Evolutionary conservation across 2,888 invertebrate species (phyloP).

Genomic region (Ichneumoninae sp.): DNA sequence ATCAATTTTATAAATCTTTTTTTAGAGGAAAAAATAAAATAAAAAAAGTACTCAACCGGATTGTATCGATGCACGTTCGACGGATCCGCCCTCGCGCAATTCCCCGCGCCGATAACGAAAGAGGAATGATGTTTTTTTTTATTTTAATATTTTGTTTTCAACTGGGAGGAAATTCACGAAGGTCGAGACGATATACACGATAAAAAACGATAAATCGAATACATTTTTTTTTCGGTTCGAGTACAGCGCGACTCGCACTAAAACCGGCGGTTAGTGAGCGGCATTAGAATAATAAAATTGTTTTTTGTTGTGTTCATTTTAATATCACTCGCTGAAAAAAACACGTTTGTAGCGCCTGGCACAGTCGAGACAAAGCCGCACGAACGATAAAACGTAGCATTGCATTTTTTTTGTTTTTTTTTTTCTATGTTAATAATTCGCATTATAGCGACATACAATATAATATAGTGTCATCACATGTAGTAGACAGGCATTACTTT

Average conservation of each 20-base stretch:
- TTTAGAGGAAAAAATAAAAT: not conserved
- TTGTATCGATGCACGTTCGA: slow-evolving; percentile 18
- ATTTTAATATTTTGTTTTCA: not conserved
- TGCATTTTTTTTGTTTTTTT: slow-evolving; percentile 1
- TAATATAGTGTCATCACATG: slow-evolving; percentile 13
- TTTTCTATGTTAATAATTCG: slow-evolving; percentile 14
- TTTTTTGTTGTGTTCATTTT: slow-evolving; percentile 29
- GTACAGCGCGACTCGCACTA: slow-evolving; percentile 26
- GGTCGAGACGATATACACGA: slow-evolving; percentile 13
- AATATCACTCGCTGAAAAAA: slow-evolving; percentile 45
- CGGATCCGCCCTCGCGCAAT: slow-evolving; percentile 48
- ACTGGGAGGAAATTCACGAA: slow-evolving; percentile 33
- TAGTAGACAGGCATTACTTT: slow-evolving; percentile 6
- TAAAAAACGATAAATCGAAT: slow-evolving; percentile 12
- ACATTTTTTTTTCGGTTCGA: slow-evolving; percentile 22
- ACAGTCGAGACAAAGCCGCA: slow-evolving; percentile 52
- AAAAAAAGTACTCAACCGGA: not conserved
- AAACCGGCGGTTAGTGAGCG: slow-evolving; percentile 40
- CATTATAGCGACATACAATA: slow-evolving; percentile 27
- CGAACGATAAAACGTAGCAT: slow-evolving; percentile 37
- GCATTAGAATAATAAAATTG: slow-evolving; percentile 28
- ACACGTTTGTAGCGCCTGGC: slow-evolving; percentile 36
- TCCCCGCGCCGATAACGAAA: slow-evolving; percentile 31
- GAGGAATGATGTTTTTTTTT: slow-evolving; percentile 13
- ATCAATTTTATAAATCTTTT: not conserved